phyloP scores from a whole-genome alignment of 2,113 vertebrate species.

The human (Homo sapiens) region GRCh38 chr13:109809501-109810000 shows the following conservation, averaged over 20 bases:
- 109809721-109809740: no score
- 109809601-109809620: background rate
- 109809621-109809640: background rate
- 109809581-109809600: no score
- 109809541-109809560: background rate
- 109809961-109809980: no score
- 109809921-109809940: background rate
- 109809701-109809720: background rate
- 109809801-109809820: accelerated
- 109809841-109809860: no score
- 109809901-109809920: background rate
- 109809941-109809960: background rate
- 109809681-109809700: background rate
- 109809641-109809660: background rate
- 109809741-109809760: no score
- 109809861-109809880: background rate
- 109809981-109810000: background rate
- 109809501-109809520: background rate
- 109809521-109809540: background rate
- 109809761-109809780: background rate
- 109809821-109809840: no score
- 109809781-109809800: background rate
- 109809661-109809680: background rate
- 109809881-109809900: no score
- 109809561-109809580: background rate